A percentile compares a stretch with the other conserved stretches of the same genome.
Evolutionary conservation across 1,140 invertebrate species (phyloP).

Genomic region (Drosophila neocordata): DNA sequence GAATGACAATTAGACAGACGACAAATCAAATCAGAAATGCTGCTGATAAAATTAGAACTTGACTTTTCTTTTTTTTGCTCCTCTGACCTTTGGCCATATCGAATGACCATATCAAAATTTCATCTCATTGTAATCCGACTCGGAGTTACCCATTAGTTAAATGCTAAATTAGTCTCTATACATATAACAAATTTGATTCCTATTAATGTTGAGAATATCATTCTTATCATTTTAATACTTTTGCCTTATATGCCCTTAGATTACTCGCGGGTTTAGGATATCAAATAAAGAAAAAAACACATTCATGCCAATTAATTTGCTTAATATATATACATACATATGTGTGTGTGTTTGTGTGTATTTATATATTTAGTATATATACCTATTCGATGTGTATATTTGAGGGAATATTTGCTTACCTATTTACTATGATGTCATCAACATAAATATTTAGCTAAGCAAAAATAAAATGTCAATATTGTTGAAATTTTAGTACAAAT

Average conservation of each 20-base stretch:
- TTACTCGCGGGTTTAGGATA: not conserved
- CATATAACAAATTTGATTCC: no score
- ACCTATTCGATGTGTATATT: not conserved
- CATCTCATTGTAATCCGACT: not conserved
- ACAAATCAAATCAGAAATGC: slow-evolving; percentile 27
- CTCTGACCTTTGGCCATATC: slow-evolving; percentile 35
- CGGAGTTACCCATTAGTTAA: no score
- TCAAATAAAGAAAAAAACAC: not conserved
- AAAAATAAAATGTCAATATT: slow-evolving; percentile 41
- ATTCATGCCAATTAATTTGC: slow-evolving; percentile 52
- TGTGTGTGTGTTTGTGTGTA: not conserved
- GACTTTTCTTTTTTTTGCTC: slow-evolving; percentile 2
- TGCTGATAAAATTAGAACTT: slow-evolving; percentile 17
- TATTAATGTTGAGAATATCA: no score
- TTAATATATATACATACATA: not conserved
- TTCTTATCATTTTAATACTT: no score
- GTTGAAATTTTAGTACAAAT: slow-evolving; percentile 53
- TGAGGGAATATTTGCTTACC: not conserved
- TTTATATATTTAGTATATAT: not conserved
- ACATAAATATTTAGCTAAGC: slow-evolving; percentile 60
- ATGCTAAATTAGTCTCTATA: no score
- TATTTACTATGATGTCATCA: slow-evolving; percentile 3
- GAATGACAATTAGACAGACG: slow-evolving; percentile 44
- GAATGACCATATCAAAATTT: slow-evolving; percentile 24
- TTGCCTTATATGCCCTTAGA: not conserved